A percentile compares a stretch with the other conserved stretches of the same genome.
Evolutionary conservation across 1,140 invertebrate species (phyloP).

Genomic region (Pteromalus puparum): DNA sequence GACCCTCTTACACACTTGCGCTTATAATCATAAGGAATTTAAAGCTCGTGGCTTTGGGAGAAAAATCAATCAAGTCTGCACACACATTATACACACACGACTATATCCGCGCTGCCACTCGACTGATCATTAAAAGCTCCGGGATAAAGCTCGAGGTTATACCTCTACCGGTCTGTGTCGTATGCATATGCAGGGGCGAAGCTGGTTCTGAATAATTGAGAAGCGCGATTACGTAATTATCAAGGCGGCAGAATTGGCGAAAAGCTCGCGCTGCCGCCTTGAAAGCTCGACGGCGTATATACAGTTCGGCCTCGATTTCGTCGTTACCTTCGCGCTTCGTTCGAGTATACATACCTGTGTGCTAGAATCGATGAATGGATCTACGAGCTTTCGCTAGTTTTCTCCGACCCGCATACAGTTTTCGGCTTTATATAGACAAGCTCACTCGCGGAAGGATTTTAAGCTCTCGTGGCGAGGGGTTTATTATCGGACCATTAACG

Average conservation of each 20-base stretch:
- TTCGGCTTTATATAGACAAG: neutral
- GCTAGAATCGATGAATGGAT: constrained; percentile 36
- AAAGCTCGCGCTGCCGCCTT: constrained; percentile 23
- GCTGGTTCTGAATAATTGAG: constrained; percentile 28
- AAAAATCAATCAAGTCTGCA: neutral
- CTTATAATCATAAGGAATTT: neutral
- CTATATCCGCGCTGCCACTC: neutral
- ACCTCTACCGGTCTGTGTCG: too few relatives aligned
- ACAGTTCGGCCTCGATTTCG: constrained; percentile 38
- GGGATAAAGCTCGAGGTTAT: neutral
- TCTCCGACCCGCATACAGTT: neutral
- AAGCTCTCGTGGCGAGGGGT: neutral
- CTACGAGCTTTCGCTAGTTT: neutral
- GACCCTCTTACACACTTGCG: neutral
- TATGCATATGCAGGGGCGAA: neutral
- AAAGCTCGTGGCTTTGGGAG: neutral
- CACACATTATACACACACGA: neutral
- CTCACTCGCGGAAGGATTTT: neutral
- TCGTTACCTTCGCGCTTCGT: constrained; percentile 26
- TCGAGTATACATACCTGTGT: neutral
- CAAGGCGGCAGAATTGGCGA: constrained; percentile 32
- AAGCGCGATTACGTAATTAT: constrained; percentile 39
- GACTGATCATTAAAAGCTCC: neutral
- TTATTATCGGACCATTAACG: constrained; percentile 21
- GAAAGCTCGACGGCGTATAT: neutral